Conservation (phyloP, 1,140 invertebrate genomes). For the Drosophila aff. region DNA sequence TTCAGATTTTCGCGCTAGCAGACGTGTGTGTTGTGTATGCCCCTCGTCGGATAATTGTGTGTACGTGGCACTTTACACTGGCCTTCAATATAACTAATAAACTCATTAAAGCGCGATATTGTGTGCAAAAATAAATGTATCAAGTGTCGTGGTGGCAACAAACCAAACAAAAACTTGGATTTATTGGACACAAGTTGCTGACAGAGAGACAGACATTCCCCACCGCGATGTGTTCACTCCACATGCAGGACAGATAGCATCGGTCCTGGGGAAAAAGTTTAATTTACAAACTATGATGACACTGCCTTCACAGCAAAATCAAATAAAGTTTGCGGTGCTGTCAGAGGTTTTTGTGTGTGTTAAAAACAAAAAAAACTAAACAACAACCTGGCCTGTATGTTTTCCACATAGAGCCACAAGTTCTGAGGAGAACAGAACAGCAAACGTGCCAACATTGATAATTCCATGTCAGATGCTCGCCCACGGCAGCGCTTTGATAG, state of each 20-base stretch:
- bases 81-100: conserved; percentile 2
- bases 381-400: conserved; percentile 8
- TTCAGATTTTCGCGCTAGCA: conserved; percentile 84
- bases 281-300: conserved; percentile 46
- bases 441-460: conserved; percentile 70
- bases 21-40: conserved; percentile 61
- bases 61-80: conserved; percentile 58
- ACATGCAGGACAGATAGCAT: conserved; percentile 21
- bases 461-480: conserved; percentile 39
- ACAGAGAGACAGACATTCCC: conserved; percentile 9
- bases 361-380: conserved; percentile 5
- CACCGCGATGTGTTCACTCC: background rate
- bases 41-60: conserved; percentile 31
- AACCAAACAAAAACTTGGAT: conserved; percentile 2
- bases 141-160: conserved; percentile 18
- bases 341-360: conserved; percentile 50
- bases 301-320: conserved; percentile 9
- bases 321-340: conserved; percentile 47
- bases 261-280: conserved; percentile 32
- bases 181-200: conserved; percentile 31
- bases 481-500: conserved; percentile 26
- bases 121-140: conserved; percentile 17
- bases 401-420: conserved; percentile 1
- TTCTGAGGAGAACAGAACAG: conserved; percentile 34
- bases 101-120: conserved; percentile 17